Evolutionary conservation across 2,113 vertebrate genomes (phyloP).

Genomic region (Haemorhous mexicanus): DNA sequence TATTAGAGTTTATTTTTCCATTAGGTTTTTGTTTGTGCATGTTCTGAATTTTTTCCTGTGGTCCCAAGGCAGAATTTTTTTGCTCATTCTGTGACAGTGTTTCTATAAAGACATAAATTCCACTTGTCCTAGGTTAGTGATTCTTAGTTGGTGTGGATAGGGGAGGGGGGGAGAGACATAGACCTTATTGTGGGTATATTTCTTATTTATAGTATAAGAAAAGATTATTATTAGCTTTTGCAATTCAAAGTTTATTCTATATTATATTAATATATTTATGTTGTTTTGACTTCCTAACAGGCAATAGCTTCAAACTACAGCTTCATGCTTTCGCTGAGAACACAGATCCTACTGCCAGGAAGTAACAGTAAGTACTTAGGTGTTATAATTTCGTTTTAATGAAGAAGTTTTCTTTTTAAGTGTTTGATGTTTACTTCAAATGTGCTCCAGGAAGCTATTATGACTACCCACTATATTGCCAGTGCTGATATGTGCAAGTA

Average conservation of each 20-base stretch:
- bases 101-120: conserved; percentile 32
- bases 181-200: conserved; percentile 19
- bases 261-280: conserved; percentile 61
- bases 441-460: not conserved
- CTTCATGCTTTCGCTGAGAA: conserved; percentile 25
- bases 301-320: conserved; percentile 12
- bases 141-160: not conserved
- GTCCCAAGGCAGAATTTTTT: not conserved
- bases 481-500: not conserved
- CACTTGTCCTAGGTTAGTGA: not conserved
- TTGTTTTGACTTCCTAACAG: conserved; percentile 69
- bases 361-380: conserved; percentile 69
- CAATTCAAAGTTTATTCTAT: conserved; percentile 28
- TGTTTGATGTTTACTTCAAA: not conserved
- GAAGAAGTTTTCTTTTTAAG: not conserved
- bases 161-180: not conserved
- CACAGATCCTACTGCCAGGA: conserved; percentile 16
- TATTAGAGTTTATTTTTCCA: not conserved
- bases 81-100: not conserved
- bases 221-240: conserved; percentile 25
- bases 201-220: conserved; percentile 40
- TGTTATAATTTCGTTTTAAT: not conserved
- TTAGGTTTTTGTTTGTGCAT: not conserved
- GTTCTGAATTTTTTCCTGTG: not conserved
- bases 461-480: not conserved